Base-by-base conservation (phyloP, 2,113 vertebrate species). In the Motacilla tschutschensis region DNA sequence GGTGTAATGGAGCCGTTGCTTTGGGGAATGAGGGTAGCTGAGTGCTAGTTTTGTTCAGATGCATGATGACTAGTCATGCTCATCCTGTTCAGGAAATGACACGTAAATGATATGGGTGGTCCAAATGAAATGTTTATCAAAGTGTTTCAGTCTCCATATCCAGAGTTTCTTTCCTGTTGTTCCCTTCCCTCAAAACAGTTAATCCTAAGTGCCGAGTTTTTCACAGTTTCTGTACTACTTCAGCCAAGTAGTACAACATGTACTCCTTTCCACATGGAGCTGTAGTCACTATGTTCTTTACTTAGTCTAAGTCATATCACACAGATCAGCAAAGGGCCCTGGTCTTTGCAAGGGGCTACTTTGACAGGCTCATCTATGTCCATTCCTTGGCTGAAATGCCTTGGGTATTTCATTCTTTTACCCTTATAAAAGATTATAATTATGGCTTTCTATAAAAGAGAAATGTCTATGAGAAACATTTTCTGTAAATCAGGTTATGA, bases 401-500 rank as follows among this genome's bases (percentile, higher is more conserved):
- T 79, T 85, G 44, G 10, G 83, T 87, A 20, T 91, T 84, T 82
- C 28, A 24, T 70, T 71, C n/a, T 74, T 89, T 90, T 63, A 38
- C 64, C 28, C 16, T 75, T 91, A 59, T 44, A 75, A 59, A 80
- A 85, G 21, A 58, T 83, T 67, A 44, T 72, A 81, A 73, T 54
- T 71, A 31, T 4, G 24, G 54, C 58, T 80, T 91, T 80, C 62
- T 69, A 28, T 33, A 75, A 64, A 80, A 72, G 46, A 87, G 33
- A 90, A 83, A 83, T 69, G 46, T 14, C 72, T 55, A 28, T n/a
- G 36, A 63, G 36, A 90, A 92, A 43, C 7, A 17, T 82, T 90
- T 89, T 93, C 64, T 77, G 53, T 85, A 85, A 87, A 87, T 85
- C 82, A 85, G 28, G 17, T 82, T 88, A 65, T 85, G 86, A 88